These are phyloP conservation scores for Clarias platycephalus DNA, from an alignment of 2,797 vertebrate species.

Conservation along the genomic window DNA sequence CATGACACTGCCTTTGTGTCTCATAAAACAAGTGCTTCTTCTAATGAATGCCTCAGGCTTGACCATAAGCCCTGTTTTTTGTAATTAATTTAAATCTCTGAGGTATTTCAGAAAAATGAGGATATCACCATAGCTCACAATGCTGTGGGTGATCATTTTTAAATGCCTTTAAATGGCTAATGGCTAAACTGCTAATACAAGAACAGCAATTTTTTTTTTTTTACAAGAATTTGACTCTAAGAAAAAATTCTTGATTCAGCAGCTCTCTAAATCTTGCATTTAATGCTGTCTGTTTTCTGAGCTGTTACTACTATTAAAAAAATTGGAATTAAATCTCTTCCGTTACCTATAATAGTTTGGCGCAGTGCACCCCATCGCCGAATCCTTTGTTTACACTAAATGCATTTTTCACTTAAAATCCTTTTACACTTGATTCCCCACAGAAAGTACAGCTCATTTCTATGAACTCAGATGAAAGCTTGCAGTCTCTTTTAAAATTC, in stretches of 20 bases:
- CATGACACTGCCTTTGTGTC: conserved; percentile 38
- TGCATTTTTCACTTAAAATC: background rate
- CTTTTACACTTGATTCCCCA: background rate
- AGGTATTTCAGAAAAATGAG: background rate
- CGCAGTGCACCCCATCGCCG: too few species aligned
- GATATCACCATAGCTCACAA: conserved; percentile 1
- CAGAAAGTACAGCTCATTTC: background rate
- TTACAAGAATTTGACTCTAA: background rate
- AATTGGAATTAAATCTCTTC: background rate
- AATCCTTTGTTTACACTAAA: background rate
- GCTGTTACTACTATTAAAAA: background rate
- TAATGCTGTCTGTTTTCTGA: background rate
- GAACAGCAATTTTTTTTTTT: background rate
- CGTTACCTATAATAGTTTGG: background rate
- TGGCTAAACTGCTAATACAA: background rate
- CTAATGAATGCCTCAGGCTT: conserved; percentile 15
- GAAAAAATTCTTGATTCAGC: background rate
- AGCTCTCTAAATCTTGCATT: background rate
- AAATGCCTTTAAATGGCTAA: background rate
- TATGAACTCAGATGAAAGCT: background rate
- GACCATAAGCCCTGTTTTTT: conserved; percentile 18
- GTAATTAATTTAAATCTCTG: conserved; percentile 1
- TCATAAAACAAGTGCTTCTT: conserved; percentile 22
- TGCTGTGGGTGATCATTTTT: background rate
- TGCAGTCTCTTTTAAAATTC: background rate